Evolutionary conservation across 2,888 invertebrate genomes (phyloP).

Genomic region (Drosophila sordidula): DNA sequence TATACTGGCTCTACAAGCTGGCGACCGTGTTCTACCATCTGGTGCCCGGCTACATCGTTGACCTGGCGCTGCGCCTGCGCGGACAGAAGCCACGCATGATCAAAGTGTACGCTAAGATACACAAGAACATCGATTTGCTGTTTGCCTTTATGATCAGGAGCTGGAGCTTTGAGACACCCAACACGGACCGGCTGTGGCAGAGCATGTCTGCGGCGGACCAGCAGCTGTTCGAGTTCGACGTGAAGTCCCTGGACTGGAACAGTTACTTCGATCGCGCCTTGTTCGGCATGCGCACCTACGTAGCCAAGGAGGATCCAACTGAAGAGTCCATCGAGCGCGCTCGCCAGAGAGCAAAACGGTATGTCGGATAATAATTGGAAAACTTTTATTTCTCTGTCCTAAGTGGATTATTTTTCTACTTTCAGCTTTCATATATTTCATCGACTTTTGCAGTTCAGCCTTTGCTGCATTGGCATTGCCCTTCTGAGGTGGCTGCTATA

Average conservation of each 20-base stretch:
- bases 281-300: conserved; percentile 89
- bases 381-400: background rate
- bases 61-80: conserved; percentile 81
- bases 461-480: conserved; percentile 40
- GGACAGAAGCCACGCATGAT: conserved; percentile 86
- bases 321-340: conserved; percentile 87
- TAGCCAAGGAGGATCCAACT: conserved; percentile 91
- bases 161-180: conserved; percentile 89
- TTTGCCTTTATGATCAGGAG: conserved; percentile 90
- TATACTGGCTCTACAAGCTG: conserved; percentile 82
- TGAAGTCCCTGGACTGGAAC: conserved; percentile 89
- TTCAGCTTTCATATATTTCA: conserved; percentile 70
- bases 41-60: conserved; percentile 88
- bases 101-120: conserved; percentile 91
- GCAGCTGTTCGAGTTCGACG: conserved; percentile 90
- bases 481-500: conserved; percentile 7
- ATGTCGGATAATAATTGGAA: conserved; percentile 15
- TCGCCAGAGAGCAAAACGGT: conserved; percentile 87
- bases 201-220: conserved; percentile 84
- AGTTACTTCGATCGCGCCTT: conserved; percentile 86
- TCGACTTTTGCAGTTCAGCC: conserved; percentile 54
- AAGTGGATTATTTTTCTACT: background rate
- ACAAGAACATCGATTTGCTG: conserved; percentile 90
- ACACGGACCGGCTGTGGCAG: conserved; percentile 85
- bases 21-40: conserved; percentile 88